Evolutionary conservation across 2,797 vertebrate species (phyloP).

Genomic region (Mormyrops boulengeri): DNA sequence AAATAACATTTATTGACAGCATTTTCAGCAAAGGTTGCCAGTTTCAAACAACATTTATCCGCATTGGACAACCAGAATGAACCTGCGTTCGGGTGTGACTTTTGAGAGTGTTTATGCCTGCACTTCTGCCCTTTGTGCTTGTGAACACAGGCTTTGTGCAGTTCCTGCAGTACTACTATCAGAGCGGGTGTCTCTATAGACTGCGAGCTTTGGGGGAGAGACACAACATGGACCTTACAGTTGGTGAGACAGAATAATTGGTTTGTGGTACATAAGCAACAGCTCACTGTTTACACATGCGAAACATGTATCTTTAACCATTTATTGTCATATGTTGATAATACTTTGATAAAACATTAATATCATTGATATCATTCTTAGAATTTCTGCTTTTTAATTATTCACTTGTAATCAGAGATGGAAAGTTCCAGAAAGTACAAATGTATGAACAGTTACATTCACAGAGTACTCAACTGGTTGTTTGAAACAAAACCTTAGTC

Average conservation of each 20-base stretch:
- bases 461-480: neutral
- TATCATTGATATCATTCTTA: neutral
- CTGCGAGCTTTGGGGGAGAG: slow-evolving; percentile 83
- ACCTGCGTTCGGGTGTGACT: neutral
- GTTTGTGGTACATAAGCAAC: neutral
- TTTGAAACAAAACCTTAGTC: neutral
- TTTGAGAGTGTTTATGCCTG: neutral
- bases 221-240: slow-evolving; percentile 95
- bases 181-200: slow-evolving; percentile 89
- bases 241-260: slow-evolving; percentile 67
- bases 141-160: slow-evolving; percentile 79
- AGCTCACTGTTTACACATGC: neutral
- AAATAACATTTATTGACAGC: neutral
- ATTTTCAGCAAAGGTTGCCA: neutral
- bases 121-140: neutral
- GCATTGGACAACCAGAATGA: neutral
- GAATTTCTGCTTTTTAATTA: neutral
- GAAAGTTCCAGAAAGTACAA: neutral
- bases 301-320: neutral
- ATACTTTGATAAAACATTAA: neutral
- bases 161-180: slow-evolving; percentile 97
- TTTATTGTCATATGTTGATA: neutral
- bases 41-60: neutral
- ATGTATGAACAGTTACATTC: too few species aligned
- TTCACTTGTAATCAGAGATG: neutral